phyloP scores from a whole-genome alignment of 2,888 invertebrate genomes.

The Auanema freiburgensis region DNA sequence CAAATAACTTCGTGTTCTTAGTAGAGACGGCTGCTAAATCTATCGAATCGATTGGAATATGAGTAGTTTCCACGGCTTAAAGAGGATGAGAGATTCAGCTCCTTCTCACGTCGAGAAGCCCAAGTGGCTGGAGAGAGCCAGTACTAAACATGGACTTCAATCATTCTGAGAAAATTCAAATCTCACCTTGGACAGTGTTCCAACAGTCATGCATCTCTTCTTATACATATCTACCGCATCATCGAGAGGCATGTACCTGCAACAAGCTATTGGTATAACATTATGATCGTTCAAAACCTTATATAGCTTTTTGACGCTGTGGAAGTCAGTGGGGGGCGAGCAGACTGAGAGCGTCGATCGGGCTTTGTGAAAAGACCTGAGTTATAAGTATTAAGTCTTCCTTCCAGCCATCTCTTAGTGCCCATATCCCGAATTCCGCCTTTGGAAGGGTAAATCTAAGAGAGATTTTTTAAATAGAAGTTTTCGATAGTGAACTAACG shows the following conservation, averaged over 20 bases:
- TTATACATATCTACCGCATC: slow-evolving; percentile 64
- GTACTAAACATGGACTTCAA: slow-evolving; percentile 37
- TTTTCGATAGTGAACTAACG: slow-evolving; percentile 25
- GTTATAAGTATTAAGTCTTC: slow-evolving; percentile 60
- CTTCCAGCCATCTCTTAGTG: slow-evolving; percentile 63
- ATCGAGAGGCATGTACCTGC: slow-evolving; percentile 62
- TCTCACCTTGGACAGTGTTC: slow-evolving; percentile 56
- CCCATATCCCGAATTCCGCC: slow-evolving; percentile 58
- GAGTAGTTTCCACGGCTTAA: slow-evolving; percentile 48
- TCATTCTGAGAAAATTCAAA: background rate
- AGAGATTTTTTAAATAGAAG: slow-evolving; percentile 5
- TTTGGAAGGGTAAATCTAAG: slow-evolving; percentile 42
- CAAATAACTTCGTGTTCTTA: background rate
- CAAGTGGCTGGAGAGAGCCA: slow-evolving; percentile 61
- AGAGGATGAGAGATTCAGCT: slow-evolving; percentile 51
- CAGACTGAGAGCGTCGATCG: slow-evolving; percentile 40
- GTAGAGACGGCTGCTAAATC: slow-evolving; percentile 24
- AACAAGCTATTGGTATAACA: background rate
- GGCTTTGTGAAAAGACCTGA: slow-evolving; percentile 56
- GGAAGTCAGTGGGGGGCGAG: slow-evolving; percentile 39
- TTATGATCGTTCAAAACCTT: slow-evolving; percentile 23
- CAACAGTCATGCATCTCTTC: slow-evolving; percentile 63
- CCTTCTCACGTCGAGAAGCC: slow-evolving; percentile 55
- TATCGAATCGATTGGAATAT: slow-evolving; percentile 40
- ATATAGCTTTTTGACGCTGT: slow-evolving; percentile 56